Percentiles rank a stretch among this genome's conserved stretches.
Evolutionary conservation across 2,113 vertebrate species (phyloP).

Genomic region (Apeltes quadracus): DNA sequence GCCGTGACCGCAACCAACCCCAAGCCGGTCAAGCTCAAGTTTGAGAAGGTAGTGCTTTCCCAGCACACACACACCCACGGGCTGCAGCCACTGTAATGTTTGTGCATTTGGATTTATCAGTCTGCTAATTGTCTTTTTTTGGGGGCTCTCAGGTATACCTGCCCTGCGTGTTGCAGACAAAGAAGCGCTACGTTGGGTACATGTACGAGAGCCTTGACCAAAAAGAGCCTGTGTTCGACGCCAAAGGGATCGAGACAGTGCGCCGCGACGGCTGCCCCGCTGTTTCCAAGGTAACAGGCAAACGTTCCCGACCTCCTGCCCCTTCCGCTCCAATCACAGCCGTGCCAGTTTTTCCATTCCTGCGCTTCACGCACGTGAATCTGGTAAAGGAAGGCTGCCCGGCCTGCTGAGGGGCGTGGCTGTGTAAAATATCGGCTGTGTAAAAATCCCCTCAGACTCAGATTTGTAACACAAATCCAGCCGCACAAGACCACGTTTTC

Average conservation of each 20-base stretch:
- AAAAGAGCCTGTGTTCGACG: constrained; percentile 94
- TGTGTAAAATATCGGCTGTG: not conserved
- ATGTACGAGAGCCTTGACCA: constrained; percentile 98
- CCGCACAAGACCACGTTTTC: too few relatives aligned
- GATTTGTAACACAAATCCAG: not conserved
- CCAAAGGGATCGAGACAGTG: constrained; percentile 98
- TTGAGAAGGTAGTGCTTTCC: constrained; percentile 89
- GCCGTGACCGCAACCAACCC: constrained; percentile 97
- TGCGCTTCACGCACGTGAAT: constrained; percentile 9
- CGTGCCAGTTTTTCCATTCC: constrained; percentile 14
- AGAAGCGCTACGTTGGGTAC: constrained; percentile 98
- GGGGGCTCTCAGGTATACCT: constrained; percentile 88
- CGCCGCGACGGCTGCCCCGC: constrained; percentile 95
- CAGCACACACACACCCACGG: not conserved
- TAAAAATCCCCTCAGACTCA: not conserved
- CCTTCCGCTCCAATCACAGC: constrained; percentile 29
- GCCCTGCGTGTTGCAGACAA: constrained; percentile 96
- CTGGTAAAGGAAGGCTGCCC: not conserved
- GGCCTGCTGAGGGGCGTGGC: not conserved
- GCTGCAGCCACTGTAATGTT: too few relatives aligned
- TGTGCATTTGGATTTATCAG: not conserved
- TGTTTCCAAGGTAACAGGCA: constrained; percentile 92
- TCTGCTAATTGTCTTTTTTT: not conserved
- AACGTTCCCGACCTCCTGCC: not conserved
- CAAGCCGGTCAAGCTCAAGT: constrained; percentile 95